Conservation (phyloP, 2,888 invertebrate genomes). For the Brenthis ino region DNA sequence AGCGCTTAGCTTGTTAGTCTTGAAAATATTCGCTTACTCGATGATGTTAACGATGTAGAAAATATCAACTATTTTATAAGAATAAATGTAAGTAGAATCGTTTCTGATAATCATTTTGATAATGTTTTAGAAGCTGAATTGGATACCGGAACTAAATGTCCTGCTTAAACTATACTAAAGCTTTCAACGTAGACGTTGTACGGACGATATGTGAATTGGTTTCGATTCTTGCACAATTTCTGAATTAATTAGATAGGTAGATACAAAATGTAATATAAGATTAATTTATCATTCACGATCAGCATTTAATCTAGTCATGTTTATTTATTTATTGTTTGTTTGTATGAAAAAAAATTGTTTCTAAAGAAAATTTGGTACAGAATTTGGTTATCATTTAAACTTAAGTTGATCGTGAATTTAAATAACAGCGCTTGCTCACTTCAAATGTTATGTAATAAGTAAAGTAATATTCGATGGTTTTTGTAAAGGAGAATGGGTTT, state of each 20-base stretch:
- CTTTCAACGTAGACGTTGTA: slow-evolving; percentile 6
- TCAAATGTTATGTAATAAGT: slow-evolving; percentile 47
- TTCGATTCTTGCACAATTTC: slow-evolving; percentile 74
- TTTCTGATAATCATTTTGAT: slow-evolving; percentile 59
- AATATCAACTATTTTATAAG: slow-evolving; percentile 67
- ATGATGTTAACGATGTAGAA: slow-evolving; percentile 55
- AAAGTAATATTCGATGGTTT: slow-evolving; percentile 32
- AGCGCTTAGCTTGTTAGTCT: slow-evolving; percentile 71
- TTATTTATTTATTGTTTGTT: slow-evolving; percentile 36
- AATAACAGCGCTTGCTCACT: slow-evolving; percentile 66
- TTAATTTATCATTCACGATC: slow-evolving; percentile 32
- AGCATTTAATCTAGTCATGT: slow-evolving; percentile 25
- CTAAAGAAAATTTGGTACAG: background rate
- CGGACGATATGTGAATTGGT: slow-evolving; percentile 36
- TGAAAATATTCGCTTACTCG: slow-evolving; percentile 60
- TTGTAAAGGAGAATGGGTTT: slow-evolving; percentile 35
- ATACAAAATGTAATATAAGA: slow-evolving; percentile 61
- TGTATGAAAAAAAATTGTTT: slow-evolving; percentile 1
- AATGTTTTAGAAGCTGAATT: slow-evolving; percentile 30
- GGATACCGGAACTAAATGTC: slow-evolving; percentile 27
- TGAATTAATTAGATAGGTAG: slow-evolving; percentile 73
- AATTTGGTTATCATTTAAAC: background rate
- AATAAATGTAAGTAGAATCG: slow-evolving; percentile 54
- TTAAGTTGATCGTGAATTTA: slow-evolving; percentile 20
- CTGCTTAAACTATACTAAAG: slow-evolving; percentile 32